Evolutionary conservation across 2,888 invertebrate genomes (phyloP), one percentile per base, ranked within the genome.

Genomic region (Meiosimyza platycephala): DNA sequence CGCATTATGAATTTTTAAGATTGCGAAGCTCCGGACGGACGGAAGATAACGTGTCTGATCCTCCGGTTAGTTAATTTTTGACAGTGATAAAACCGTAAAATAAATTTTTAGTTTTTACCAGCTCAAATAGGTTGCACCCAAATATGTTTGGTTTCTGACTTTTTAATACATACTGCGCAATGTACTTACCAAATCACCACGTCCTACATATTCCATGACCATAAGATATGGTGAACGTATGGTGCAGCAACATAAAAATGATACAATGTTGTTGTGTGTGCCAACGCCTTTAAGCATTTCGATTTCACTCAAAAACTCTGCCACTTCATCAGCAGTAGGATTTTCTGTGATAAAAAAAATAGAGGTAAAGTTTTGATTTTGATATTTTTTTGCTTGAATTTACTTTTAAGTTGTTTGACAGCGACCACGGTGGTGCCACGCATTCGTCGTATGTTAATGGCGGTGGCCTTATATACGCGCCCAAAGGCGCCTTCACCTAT

Each of bases 401-500:
- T 33, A 92, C 94, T 91, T 88, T 91, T 91, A 0, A 94, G 86
- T 86, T 92, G 92, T 82, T 94, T 95, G 11, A 94, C 92, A 7
- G 94, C 94, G 0, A 94, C 93, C 0, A 88, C 88, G 15, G 88
- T 79, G 83, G 89, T 81, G 82, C 91, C 81, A 80, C 89, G 87
- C 83, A 89, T 87, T 1, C 87, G 87, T 1, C 83, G 80, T 40
- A 90, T 81, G 64, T 88, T 88, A 72, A 90, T 89, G 6, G 93
- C 89, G 1, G 89, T 89, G 0, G 93, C 94, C 22, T 90, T 89
- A 81, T 91, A 93, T 0, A 94, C 94, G 60, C 90, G 88, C 0
- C 94, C 94, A 83, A 94, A 95, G 9, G 93, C 93, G 0, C 94
- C 94, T 78, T 91, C 91, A 1, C 94, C 94, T 77, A 94, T 90